phyloP scores from a whole-genome alignment of 1,140 invertebrate genomes.

The Bombus superbus region DNA sequence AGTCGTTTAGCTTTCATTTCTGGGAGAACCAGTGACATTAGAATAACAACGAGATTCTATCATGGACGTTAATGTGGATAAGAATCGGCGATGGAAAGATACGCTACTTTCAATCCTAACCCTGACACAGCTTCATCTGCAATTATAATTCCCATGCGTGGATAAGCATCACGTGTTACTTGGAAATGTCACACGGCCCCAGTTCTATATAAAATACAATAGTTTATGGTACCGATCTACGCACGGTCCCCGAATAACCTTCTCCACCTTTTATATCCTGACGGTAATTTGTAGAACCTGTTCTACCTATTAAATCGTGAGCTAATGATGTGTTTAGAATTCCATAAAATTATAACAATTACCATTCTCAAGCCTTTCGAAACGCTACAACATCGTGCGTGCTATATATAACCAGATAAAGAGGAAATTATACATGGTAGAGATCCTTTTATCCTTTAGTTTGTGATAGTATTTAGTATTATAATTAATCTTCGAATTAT shows the following conservation, averaged over 20 bases:
- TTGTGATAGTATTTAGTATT: no score
- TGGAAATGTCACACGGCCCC: not conserved
- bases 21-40: not conserved
- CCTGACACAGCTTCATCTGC: conserved; percentile 1
- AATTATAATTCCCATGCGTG: conserved; percentile 13
- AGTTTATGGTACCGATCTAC: not conserved
- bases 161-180: not conserved
- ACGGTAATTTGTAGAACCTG: not conserved
- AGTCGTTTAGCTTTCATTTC: no score
- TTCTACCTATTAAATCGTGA: not conserved
- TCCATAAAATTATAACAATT: not conserved
- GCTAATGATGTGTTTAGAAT: not conserved
- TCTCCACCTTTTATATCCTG: not conserved
- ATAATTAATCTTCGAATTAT: no score
- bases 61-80: not conserved
- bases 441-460: no score
- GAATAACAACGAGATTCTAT: not conserved
- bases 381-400: not conserved
- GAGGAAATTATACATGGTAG: no score
- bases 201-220: not conserved
- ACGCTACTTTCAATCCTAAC: not conserved
- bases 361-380: not conserved
- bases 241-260: not conserved
- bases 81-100: not conserved
- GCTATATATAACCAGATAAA: no score